Conservation (phyloP, 2,888 invertebrate species). For the Hypselothyrea guttata region DNA sequence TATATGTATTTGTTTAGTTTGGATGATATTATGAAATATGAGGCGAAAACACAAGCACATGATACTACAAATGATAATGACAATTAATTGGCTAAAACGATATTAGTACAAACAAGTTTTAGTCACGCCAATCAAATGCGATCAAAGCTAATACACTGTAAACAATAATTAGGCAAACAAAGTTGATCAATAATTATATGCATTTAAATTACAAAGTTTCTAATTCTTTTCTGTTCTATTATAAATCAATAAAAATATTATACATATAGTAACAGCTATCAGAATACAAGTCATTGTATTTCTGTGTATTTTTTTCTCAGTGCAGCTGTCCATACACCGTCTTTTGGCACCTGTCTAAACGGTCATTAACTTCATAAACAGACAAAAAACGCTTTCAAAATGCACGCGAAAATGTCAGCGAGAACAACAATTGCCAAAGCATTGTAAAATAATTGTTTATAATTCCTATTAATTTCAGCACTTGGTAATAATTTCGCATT, state of each 20-base stretch:
- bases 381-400: constrained; percentile 38
- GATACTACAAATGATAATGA: constrained; percentile 18
- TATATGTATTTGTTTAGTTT: no score
- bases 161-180: no score
- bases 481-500: constrained; percentile 53
- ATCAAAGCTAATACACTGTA: neutral
- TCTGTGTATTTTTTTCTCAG: no score
- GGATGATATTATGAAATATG: constrained; percentile 35
- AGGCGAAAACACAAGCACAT: constrained; percentile 8
- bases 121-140: constrained; percentile 6
- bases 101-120: constrained; percentile 30
- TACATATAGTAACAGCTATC: no score
- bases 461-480: constrained; percentile 65
- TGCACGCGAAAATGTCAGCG: constrained; percentile 31
- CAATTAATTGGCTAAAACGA: constrained; percentile 30
- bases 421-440: neutral
- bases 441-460: constrained; percentile 41
- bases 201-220: no score
- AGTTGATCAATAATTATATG: no score
- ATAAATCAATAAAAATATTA: no score
- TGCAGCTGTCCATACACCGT: neutral
- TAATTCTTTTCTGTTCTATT: no score
- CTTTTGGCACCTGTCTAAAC: constrained; percentile 46
- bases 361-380: constrained; percentile 46
- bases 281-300: no score